Evolutionary conservation across 1,140 invertebrate genomes (phyloP).

Genomic region (Pomacea maculata): DNA sequence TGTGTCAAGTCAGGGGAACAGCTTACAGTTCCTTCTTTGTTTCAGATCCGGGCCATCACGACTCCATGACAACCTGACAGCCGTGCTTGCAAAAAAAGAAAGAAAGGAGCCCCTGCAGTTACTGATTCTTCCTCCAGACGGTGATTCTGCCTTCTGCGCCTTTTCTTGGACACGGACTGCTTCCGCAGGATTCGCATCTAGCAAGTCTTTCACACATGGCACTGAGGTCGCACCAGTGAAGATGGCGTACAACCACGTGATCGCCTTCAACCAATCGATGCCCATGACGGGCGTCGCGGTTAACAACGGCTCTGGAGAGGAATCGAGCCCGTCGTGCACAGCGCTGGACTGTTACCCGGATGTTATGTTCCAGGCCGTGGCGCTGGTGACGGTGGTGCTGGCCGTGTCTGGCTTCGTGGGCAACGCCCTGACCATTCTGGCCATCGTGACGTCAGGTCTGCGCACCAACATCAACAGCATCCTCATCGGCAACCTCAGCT

Average conservation of each 20-base stretch:
- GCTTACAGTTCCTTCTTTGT: no score
- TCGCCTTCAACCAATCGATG: not conserved
- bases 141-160: no score
- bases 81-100: no score
- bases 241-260: slow-evolving; percentile 12
- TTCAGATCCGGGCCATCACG: no score
- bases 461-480: slow-evolving; percentile 56
- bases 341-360: slow-evolving; percentile 25
- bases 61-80: no score
- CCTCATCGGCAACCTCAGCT: slow-evolving; percentile 55
- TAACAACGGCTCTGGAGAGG: not conserved
- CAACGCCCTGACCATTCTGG: slow-evolving; percentile 55
- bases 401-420: slow-evolving; percentile 47
- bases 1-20: no score
- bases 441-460: slow-evolving; percentile 52
- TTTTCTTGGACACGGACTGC: no score
- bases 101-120: no score
- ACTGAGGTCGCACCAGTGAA: not conserved
- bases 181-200: no score
- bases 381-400: slow-evolving; percentile 40
- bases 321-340: slow-evolving; percentile 2
- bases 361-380: slow-evolving; percentile 30
- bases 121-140: no score
- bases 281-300: not conserved
- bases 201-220: no score